Conservation (phyloP, 2,113 vertebrate genomes). For the Hippocampus barbouri region DNA sequence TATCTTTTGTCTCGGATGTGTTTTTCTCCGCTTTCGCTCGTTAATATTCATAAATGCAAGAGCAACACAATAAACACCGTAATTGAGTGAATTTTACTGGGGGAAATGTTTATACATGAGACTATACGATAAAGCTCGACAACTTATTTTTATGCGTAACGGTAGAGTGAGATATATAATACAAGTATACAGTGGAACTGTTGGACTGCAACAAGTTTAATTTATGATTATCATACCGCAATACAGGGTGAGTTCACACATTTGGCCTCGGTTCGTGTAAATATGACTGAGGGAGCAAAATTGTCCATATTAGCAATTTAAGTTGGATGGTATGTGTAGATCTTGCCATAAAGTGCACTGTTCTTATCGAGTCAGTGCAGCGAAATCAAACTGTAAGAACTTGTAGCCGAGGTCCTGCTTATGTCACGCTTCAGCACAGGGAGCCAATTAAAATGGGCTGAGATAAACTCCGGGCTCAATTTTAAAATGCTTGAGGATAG, state of each 20-base stretch:
- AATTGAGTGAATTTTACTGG: background rate
- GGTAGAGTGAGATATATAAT: background rate
- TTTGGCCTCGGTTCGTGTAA: background rate
- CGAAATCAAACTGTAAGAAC: conserved; percentile 34
- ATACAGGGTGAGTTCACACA: background rate
- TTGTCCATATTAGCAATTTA: background rate
- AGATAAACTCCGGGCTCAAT: conserved; percentile 31
- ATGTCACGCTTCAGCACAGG: conserved; percentile 19
- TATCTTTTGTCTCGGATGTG: background rate
- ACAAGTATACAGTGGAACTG: background rate
- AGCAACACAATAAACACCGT: background rate
- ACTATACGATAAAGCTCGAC: background rate
- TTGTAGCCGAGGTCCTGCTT: conserved; percentile 17
- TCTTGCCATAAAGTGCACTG: background rate
- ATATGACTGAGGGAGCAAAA: background rate
- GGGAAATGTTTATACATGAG: background rate
- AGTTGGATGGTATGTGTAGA: background rate
- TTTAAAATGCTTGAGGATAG: conserved; percentile 37
- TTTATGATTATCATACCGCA: background rate
- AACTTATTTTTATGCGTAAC: background rate
- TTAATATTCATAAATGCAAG: conserved; percentile 3
- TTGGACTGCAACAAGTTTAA: background rate
- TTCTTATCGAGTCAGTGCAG: conserved; percentile 17
- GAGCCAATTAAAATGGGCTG: conserved; percentile 33
- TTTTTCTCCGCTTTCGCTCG: background rate